Evolutionary conservation across 2,888 invertebrate genomes (phyloP), one percentile per base, ranked within the genome.

Genomic region (Fragum whitleyi): DNA sequence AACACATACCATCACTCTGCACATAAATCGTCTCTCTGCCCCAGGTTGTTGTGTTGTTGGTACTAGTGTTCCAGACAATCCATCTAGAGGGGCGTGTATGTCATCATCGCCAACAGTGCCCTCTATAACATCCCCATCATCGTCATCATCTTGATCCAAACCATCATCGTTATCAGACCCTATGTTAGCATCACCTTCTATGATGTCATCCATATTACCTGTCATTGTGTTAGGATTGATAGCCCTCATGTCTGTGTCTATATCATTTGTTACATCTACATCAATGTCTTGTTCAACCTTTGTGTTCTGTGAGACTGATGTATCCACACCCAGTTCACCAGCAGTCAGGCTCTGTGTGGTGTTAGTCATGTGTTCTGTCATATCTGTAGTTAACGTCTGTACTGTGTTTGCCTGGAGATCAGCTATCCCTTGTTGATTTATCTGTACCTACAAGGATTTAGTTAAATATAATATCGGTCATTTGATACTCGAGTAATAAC

Each of bases 151-250:
- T 1, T 71, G 68, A 3, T 51, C 29, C 3, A 73, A 81, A 21
- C 80, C 74, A 11, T 75, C 72, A 19, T 74, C 73, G 26, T 26
- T n/a, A 21, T 29, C 75, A 32, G 65, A 53, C 53, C 80, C 79
- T 19, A 84, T 80, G n/a, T 76, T 62, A 67, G 79, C 75, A 11
- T 77, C 85, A 9, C 78, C 78, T 29, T 57, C 71, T 19, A 42
- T 67, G 59, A 55, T 53, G 1, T 47, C 19, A 55, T 76, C 76
- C 62, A 78, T 74, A 36, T 73, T 62, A 26, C 73, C 74, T 16
- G 81, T 85, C 77, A 85, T 81, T 2, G 39, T 65, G 68, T 85
- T 85, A 3, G 85, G 85, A 73, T 85, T 82, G 62, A 85, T 85
- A 3, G 85, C 74, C 16, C 62, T 72, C 85, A 85, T 79, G 29